These are phyloP conservation scores for Dermatophagoides farinae DNA, from an alignment of 1,140 invertebrate species.

Conservation along the genomic window DNA sequence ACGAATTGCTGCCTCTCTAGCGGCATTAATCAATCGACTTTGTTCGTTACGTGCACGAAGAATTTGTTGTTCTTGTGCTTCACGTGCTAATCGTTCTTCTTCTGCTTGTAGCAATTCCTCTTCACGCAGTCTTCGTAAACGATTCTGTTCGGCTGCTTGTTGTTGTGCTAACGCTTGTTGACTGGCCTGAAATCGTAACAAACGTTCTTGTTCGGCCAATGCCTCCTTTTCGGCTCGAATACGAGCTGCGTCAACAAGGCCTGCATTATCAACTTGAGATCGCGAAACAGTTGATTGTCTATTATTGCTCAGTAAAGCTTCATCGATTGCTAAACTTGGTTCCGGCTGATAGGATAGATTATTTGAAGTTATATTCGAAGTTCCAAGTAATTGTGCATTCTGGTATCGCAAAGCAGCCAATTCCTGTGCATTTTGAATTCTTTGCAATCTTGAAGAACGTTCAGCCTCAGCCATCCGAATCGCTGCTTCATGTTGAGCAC, in stretches of 20 bases:
- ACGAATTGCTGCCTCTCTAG: not conserved
- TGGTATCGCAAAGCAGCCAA: constrained; percentile 3
- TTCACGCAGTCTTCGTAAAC: not conserved
- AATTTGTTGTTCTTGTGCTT: not conserved
- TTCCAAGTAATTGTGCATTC: not conserved
- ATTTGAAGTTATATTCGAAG: not conserved
- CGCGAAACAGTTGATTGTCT: not conserved
- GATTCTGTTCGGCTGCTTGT: not conserved
- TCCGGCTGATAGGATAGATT: constrained; percentile 8
- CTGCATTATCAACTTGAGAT: not conserved
- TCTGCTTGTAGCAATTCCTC: not conserved
- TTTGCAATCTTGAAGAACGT: not conserved
- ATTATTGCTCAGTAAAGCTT: not conserved
- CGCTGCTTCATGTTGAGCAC: constrained; percentile 6
- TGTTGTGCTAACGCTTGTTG: constrained; percentile 9
- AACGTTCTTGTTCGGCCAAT: constrained; percentile 10
- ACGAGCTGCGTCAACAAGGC: not conserved
- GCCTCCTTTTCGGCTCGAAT: constrained; percentile 7
- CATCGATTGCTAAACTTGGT: not conserved
- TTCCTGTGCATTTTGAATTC: constrained; percentile 6
- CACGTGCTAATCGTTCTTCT: not conserved
- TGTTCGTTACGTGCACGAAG: constrained; percentile 3
- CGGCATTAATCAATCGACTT: not conserved
- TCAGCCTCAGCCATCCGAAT: constrained; percentile 3
- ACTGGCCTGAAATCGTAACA: constrained; percentile 9